Conservation (phyloP, 2,113 vertebrate genomes). For the Halichoerus grypus region DNA sequence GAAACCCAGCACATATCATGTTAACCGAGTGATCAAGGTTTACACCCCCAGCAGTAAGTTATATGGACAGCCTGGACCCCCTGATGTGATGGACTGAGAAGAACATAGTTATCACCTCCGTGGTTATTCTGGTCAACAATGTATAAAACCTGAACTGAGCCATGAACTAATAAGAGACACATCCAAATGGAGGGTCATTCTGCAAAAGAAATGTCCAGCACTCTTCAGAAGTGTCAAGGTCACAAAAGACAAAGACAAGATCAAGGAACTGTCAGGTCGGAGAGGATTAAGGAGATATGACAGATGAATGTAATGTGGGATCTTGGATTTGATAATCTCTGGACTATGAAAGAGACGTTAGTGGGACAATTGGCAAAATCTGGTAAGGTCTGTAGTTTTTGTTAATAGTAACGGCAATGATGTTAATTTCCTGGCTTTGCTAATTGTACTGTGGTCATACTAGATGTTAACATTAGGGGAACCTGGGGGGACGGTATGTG, state of each 20-base stretch:
- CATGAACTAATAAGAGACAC: not conserved
- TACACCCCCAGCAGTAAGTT: not conserved
- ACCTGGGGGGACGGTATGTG: not conserved
- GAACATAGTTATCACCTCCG: not conserved
- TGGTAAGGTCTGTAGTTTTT: not conserved
- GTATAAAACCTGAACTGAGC: not conserved
- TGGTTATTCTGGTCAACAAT: not conserved
- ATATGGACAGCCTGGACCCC: not conserved
- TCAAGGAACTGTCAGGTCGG: not conserved
- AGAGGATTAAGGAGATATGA: not conserved
- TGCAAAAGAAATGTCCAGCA: not conserved
- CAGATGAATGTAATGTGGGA: no score
- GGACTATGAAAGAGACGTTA: not conserved
- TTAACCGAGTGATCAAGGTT: not conserved
- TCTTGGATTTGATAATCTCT: not conserved
- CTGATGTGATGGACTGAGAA: not conserved
- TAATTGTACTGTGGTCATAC: not conserved
- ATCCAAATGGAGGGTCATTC: not conserved
- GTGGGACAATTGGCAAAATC: not conserved
- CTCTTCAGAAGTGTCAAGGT: not conserved
- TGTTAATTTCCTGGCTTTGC: not conserved
- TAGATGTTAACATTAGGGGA: not conserved
- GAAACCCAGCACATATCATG: not conserved
- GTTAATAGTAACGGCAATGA: not conserved
- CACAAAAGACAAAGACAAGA: slow-evolving; percentile 8